Conservation (phyloP, 2,797 vertebrate species). For the Rachycentron canadum region DNA sequence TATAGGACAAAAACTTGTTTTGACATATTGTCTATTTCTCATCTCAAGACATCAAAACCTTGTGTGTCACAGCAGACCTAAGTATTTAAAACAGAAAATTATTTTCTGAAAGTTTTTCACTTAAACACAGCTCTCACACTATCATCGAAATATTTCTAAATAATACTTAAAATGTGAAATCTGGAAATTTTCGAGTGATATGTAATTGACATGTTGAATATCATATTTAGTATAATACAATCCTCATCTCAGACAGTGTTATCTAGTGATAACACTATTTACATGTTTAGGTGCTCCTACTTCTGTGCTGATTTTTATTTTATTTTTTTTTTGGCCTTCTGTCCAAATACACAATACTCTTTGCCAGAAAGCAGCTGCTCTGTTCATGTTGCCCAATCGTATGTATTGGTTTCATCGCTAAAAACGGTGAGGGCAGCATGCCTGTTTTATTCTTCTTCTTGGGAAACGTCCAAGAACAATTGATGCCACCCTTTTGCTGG, state of each 20-base stretch:
- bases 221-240: conserved; percentile 58
- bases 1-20: not conserved
- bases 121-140: not conserved
- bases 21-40: not conserved
- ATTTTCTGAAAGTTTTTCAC: conserved; percentile 10
- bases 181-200: conserved; percentile 31
- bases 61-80: not conserved
- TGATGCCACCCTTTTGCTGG: conserved; percentile 53
- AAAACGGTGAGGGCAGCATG: conserved; percentile 63
- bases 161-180: conserved; percentile 18
- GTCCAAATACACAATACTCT: conserved; percentile 49
- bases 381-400: conserved; percentile 57
- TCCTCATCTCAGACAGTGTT: conserved; percentile 54
- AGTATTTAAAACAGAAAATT: conserved; percentile 1
- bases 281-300: conserved; percentile 58
- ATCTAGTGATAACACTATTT: conserved; percentile 61
- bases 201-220: conserved; percentile 52
- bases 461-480: conserved; percentile 68
- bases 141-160: not conserved
- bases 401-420: conserved; percentile 73
- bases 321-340: conserved; percentile 46
- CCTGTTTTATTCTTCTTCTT: conserved; percentile 56
- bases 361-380: conserved; percentile 59
- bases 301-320: conserved; percentile 61
- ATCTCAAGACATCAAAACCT: not conserved